These are phyloP conservation scores for Artibeus lituratus DNA, from an alignment of 2,797 vertebrate species.

Conservation along the genomic window DNA sequence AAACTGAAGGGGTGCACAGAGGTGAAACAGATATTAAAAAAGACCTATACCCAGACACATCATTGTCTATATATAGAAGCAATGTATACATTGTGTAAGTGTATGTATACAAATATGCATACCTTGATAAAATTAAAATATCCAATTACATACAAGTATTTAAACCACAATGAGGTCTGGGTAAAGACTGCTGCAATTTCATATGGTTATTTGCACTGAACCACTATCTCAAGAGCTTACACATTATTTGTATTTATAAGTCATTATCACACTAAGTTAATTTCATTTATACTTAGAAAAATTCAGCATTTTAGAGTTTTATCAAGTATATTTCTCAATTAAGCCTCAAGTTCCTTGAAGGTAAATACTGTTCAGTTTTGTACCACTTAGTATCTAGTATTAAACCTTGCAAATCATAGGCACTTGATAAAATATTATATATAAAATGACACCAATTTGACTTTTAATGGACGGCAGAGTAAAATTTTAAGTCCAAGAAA, in stretches of 20 bases:
- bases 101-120: not conserved
- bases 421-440: not conserved
- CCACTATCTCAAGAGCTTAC: not conserved
- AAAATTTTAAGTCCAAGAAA: constrained; percentile 13
- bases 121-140: not conserved
- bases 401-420: not conserved
- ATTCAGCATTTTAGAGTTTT: constrained; percentile 17
- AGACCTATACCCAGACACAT: not conserved
- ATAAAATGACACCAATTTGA: not conserved
- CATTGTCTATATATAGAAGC: not conserved
- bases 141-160: not conserved
- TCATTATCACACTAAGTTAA: not conserved
- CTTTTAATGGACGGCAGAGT: not conserved
- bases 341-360: not conserved
- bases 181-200: not conserved
- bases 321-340: constrained; percentile 1
- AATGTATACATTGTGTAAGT: not conserved
- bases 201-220: not conserved
- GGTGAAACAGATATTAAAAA: not conserved
- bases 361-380: not conserved
- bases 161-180: not conserved
- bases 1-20: not conserved
- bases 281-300: not conserved
- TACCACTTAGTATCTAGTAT: not conserved
- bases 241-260: not conserved